Percentiles rank a stretch among this genome's conserved stretches.
Evolutionary conservation across 2,888 invertebrate genomes (phyloP).

Genomic region (Linnaemya vulpina): DNA sequence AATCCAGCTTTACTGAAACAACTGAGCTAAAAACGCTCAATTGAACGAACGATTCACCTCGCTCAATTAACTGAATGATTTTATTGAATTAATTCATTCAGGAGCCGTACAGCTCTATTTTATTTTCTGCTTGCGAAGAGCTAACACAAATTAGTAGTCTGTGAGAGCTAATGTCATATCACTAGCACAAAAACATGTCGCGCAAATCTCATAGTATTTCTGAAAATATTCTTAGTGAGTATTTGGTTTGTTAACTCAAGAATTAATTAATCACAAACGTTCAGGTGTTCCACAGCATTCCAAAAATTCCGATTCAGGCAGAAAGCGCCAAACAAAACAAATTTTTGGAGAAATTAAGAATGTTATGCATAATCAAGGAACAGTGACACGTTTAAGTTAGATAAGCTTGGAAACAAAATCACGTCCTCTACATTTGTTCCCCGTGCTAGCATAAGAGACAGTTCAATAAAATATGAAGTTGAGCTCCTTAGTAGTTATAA

Average conservation of each 20-base stretch:
- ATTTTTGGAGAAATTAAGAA: conserved; percentile 60
- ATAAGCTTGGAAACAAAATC: not conserved
- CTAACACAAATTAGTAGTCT: too few relatives aligned
- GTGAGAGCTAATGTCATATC: too few relatives aligned
- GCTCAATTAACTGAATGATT: too few relatives aligned
- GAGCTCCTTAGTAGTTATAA: not conserved
- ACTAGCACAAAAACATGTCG: conserved; percentile 4
- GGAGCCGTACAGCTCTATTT: too few relatives aligned
- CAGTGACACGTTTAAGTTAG: conserved; percentile 18
- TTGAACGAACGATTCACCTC: too few relatives aligned
- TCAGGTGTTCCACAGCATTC: conserved; percentile 5
- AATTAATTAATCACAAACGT: not conserved
- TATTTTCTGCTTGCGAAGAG: too few relatives aligned
- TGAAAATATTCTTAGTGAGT: conserved; percentile 18
- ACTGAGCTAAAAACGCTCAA: too few relatives aligned
- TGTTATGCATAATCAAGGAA: conserved; percentile 47
- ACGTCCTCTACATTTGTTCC: not conserved
- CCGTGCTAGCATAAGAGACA: too few relatives aligned
- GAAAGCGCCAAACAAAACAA: conserved; percentile 47
- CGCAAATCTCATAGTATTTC: not conserved
- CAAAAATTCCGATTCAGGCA: conserved; percentile 17
- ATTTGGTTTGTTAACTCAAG: not conserved
- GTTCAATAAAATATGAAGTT: not conserved
- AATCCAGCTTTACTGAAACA: too few relatives aligned
- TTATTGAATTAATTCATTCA: too few relatives aligned